Evolutionary conservation across 2,888 invertebrate genomes (phyloP).

Genomic region (Volucella zonaria): DNA sequence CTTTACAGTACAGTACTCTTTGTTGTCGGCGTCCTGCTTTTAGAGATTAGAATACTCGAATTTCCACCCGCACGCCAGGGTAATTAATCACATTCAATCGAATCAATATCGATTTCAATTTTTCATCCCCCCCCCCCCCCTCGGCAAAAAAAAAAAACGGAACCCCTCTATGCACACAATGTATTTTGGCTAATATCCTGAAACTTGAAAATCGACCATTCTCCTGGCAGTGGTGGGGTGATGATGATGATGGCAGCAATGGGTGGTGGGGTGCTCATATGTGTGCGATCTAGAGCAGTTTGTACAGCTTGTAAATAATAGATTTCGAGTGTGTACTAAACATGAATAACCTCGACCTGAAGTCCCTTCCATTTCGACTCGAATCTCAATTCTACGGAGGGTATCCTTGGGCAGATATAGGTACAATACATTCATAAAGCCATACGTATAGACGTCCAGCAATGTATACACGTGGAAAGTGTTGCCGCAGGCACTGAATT

Average conservation of each 20-base stretch:
- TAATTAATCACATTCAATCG: conserved; percentile 56
- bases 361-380: conserved; percentile 62
- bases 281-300: conserved; percentile 44
- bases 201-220: conserved; percentile 41
- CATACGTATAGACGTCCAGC: not conserved
- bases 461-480: not conserved
- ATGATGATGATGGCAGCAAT: too few species aligned
- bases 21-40: not conserved
- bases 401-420: conserved; percentile 60
- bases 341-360: conserved; percentile 69
- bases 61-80: conserved; percentile 1
- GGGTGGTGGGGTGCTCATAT: not conserved
- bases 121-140: conserved; percentile 11
- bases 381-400: conserved; percentile 33
- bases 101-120: conserved; percentile 57
- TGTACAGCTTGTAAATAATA: conserved; percentile 70
- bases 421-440: not conserved
- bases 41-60: not conserved
- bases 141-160: not conserved
- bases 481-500: too few species aligned
- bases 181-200: conserved; percentile 36
- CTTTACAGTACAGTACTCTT: conserved; percentile 7
- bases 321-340: conserved; percentile 56
- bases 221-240: conserved; percentile 18
- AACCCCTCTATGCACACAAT: conserved; percentile 23